phyloP scores from a whole-genome alignment of 2,113 vertebrate species.

The Sylvilagus bachmani region DNA sequence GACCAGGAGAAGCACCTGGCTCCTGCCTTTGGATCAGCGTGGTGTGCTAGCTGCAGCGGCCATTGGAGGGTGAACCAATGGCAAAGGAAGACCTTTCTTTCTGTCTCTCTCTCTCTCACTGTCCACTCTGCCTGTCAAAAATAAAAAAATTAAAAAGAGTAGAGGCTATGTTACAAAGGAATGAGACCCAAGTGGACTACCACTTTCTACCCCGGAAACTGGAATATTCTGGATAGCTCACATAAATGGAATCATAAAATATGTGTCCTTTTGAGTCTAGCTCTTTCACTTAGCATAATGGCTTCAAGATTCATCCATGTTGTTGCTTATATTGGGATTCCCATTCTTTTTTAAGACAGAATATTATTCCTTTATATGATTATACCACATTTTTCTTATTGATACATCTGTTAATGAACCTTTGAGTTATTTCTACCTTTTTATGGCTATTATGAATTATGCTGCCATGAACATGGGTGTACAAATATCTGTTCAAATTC shows the following conservation, averaged over 20 bases:
- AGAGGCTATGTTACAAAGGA: no score
- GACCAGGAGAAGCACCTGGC: no score
- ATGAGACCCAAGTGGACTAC: no score
- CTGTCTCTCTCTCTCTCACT: no score
- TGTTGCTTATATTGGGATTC: background rate
- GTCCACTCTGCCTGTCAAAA: no score
- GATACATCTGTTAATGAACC: background rate
- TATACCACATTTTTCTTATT: no score
- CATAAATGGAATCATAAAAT: no score
- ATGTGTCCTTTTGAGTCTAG: background rate
- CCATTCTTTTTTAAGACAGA: background rate
- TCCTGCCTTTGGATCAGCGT: no score
- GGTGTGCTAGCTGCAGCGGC: no score
- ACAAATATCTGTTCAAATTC: background rate
- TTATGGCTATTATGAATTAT: background rate
- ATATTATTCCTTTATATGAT: background rate
- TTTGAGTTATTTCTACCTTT: background rate
- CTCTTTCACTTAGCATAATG: background rate
- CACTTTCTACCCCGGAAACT: background rate
- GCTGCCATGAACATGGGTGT: background rate
- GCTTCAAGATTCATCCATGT: background rate
- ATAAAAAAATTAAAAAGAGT: no score
- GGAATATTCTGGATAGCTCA: background rate
- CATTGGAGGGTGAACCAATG: no score
- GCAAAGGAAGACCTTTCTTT: no score